Base-by-base conservation (phyloP, 2,113 vertebrate genomes). In the Rhabdornis inornatus region DNA sequence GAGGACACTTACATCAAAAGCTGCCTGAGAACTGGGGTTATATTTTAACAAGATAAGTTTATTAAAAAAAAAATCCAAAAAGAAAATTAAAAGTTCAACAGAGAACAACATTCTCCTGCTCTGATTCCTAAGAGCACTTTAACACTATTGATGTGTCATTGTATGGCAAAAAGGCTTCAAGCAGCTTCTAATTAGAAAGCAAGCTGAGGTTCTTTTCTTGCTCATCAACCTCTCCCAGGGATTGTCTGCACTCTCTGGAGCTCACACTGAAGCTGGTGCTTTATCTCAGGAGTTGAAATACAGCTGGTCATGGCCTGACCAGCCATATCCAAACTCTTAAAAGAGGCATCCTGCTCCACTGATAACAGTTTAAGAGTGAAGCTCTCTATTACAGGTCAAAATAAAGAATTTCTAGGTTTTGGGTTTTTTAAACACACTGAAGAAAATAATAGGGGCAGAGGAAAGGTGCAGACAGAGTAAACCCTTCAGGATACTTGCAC, bases 111-210 rank as follows among this genome's bases (percentile, higher is more conserved):
- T 74, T 85, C 28, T 9, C 17, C 19, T 5, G 9, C 21, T 88
- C 52, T 71, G 33, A 50, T 80, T 94, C 22, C 42, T 68, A 42
- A 83, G 39, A 63, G 16, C 3, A 9, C 10, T 76, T 68, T 49
- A 31, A 55, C 30, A 23, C 4, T 70, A 28, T 37, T 40, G 31
- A 39, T 35, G 13, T 17, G 6, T 10, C 0, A 0, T 42, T 65
- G 11, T 56, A 23, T 74, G 40, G 16, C 9, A 75, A 76, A 86
- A n/a, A 44, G 22, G 1, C 33, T 83, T 86, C 31, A 45, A 71
- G 24, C 9, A 83, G 16, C 42, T 71, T 75, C 42, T 80, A 15
- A 16, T 56, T 82, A 23, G n/a, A 52, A 86, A 44, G 15, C 6
- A 31, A 53, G 25, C 22, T 30, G 42, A 75, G 19, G 13, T 39